Conservation (phyloP, 2,888 invertebrate species). For the Hydrotaea cyrtoneurina region DNA sequence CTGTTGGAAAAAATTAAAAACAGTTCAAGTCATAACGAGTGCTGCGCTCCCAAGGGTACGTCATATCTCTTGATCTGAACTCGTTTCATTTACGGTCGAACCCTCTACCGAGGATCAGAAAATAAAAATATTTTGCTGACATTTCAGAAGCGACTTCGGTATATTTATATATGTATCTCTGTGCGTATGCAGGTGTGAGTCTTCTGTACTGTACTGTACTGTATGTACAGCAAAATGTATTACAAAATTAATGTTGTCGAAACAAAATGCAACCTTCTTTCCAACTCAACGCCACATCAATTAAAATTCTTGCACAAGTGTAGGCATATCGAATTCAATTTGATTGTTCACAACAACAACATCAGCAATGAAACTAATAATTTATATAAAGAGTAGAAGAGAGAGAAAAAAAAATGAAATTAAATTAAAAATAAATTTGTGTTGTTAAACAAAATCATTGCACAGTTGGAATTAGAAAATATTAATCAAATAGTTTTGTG, state of each 20-base stretch:
- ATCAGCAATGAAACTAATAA: not conserved
- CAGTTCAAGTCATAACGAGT: too few species aligned
- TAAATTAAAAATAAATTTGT: slow-evolving; percentile 5
- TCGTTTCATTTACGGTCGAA: too few species aligned
- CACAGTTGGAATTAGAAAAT: not conserved
- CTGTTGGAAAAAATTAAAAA: too few species aligned
- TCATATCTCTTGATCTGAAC: too few species aligned
- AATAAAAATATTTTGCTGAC: too few species aligned
- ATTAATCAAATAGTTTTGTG: slow-evolving; percentile 48
- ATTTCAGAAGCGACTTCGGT: too few species aligned
- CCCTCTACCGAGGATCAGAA: too few species aligned
- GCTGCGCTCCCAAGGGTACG: too few species aligned
- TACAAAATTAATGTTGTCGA: not conserved
- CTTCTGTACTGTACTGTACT: not conserved
- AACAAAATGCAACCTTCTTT: slow-evolving; percentile 1
- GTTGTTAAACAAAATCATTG: not conserved
- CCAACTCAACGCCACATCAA: not conserved
- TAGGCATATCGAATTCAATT: slow-evolving; percentile 6
- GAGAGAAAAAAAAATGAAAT: slow-evolving; percentile 2
- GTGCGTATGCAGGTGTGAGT: too few species aligned
- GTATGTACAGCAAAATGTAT: not conserved
- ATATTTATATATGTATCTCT: too few species aligned
- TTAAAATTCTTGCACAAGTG: not conserved
- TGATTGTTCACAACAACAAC: not conserved
- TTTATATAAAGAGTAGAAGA: not conserved